Percentiles rank a stretch among this genome's conserved stretches.
Conservation (phyloP, 2,888 invertebrate genomes). For the Spialia ferax region DNA sequence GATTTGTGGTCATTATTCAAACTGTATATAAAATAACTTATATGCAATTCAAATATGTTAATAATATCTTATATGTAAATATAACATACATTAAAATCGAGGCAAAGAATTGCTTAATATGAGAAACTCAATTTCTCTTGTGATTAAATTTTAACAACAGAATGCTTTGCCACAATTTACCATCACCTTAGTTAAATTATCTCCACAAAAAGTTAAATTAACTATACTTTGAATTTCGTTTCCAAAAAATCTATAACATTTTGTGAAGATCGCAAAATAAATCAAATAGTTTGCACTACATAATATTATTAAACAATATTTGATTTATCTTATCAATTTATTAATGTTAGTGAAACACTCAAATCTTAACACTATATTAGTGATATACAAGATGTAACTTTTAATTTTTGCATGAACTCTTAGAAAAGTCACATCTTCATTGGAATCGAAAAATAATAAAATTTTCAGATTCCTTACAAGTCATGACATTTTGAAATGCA, state of each 20-base stretch:
- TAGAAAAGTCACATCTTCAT: conserved; percentile 37
- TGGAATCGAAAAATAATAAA: conserved; percentile 48
- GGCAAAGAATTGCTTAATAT: conserved; percentile 47
- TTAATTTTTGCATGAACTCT: conserved; percentile 34
- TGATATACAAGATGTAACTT: conserved; percentile 55
- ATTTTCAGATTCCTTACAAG: conserved; percentile 47
- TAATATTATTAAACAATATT: conserved; percentile 45
- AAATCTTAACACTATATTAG: conserved; percentile 55
- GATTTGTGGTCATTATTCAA: conserved; percentile 42
- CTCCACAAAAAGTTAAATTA: conserved; percentile 53
- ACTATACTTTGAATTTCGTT: too few species aligned
- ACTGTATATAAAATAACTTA: conserved; percentile 49
- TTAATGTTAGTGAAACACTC: conserved; percentile 72
- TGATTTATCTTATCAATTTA: conserved; percentile 50
- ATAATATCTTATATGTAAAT: conserved; percentile 63
- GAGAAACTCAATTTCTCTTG: not conserved
- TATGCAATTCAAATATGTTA: conserved; percentile 57
- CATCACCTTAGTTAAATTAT: conserved; percentile 69
- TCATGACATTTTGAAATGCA: conserved; percentile 19
- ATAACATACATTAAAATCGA: conserved; percentile 66
- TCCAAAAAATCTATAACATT: too few species aligned
- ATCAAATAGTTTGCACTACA: conserved; percentile 37
- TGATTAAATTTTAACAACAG: conserved; percentile 9
- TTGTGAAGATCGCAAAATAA: conserved; percentile 43
- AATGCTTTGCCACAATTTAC: conserved; percentile 58